Evolutionary conservation across 2,113 vertebrate species (phyloP).

Genomic region (Eolophus roseicapilla): DNA sequence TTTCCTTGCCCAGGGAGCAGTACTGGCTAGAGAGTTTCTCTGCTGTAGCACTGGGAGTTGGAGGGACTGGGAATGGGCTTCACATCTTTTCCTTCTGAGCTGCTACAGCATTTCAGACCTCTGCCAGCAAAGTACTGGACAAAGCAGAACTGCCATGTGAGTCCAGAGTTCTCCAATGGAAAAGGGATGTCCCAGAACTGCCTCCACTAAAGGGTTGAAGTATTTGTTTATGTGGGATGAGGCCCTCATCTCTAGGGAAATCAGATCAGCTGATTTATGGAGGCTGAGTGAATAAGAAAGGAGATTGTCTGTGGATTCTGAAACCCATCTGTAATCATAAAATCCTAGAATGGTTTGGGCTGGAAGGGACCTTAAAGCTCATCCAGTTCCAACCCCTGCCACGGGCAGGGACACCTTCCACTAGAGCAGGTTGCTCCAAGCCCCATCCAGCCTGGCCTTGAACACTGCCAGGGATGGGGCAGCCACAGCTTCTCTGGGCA

Average conservation of each 20-base stretch:
- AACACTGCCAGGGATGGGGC: not conserved
- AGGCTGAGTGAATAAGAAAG: not conserved
- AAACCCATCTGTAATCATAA: not conserved
- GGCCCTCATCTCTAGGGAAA: not conserved
- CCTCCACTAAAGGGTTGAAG: not conserved
- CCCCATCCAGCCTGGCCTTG: not conserved
- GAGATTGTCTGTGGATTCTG: not conserved
- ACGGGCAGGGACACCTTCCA: not conserved
- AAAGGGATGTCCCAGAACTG: not conserved
- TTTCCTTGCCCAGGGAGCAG: not conserved
- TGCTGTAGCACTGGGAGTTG: not conserved
- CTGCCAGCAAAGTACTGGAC: not conserved
- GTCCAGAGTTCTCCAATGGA: not conserved
- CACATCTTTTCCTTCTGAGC: not conserved
- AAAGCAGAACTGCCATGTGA: rapidly evolving
- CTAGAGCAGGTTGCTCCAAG: not conserved
- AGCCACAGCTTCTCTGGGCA: not conserved
- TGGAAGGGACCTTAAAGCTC: not conserved
- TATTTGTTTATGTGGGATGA: not conserved
- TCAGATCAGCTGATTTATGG: not conserved
- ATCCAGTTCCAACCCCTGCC: not conserved
- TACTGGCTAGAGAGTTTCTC: not conserved
- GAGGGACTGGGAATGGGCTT: not conserved
- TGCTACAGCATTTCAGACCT: not conserved
- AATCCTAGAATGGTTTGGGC: not conserved